A percentile compares a stretch with the other conserved stretches of the same genome.
phyloP scores from a whole-genome alignment of 2,113 vertebrate genomes.

The Mellivora capensis region DNA sequence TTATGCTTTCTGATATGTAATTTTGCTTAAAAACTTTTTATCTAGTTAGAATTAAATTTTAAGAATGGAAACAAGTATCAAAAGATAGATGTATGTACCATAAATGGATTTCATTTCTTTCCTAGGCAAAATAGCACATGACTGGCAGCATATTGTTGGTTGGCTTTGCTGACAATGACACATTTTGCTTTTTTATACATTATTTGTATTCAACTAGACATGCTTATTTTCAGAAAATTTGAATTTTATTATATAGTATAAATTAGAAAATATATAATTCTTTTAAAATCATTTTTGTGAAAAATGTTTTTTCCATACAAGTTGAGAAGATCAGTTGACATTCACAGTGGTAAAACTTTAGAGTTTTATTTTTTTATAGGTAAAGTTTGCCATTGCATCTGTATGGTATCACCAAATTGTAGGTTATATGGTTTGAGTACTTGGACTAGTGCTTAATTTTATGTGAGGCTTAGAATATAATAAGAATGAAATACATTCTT shows the following conservation, averaged over 20 bases:
- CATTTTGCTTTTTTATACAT: background rate
- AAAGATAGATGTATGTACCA: background rate
- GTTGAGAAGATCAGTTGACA: background rate
- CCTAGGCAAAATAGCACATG: background rate
- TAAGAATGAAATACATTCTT: background rate
- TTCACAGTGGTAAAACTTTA: background rate
- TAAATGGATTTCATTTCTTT: conserved; percentile 27
- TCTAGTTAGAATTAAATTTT: conserved; percentile 3
- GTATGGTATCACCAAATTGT: background rate
- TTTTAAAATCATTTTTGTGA: background rate
- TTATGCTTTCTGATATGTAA: background rate
- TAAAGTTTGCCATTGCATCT: background rate
- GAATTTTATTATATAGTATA: background rate
- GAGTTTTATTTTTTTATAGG: background rate
- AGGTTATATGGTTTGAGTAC: background rate
- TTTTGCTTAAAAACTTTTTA: background rate
- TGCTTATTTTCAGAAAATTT: background rate
- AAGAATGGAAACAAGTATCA: background rate
- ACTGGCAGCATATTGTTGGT: background rate
- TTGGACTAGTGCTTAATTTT: conserved; percentile 1
- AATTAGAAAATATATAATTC: background rate
- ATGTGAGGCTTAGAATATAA: background rate
- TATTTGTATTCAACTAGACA: background rate
- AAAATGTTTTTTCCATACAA: background rate
- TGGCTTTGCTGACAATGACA: background rate